Base-by-base conservation (phyloP, 1,140 invertebrate species). In the Platyscapa corneri region DNA sequence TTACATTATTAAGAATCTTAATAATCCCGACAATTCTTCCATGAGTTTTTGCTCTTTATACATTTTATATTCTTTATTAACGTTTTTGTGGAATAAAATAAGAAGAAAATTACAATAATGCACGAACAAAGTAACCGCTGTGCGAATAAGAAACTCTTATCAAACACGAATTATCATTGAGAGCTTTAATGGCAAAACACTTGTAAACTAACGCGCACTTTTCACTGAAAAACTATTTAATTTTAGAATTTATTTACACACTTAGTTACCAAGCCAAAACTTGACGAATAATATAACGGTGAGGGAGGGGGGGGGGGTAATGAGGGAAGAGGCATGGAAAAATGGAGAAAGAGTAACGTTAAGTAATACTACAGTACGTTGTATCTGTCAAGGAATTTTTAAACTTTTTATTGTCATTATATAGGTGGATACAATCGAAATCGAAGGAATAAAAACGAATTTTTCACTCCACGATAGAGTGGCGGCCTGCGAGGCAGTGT, bases 231-330 rank as follows among this genome's bases (percentile, higher is more conserved):
- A 87, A 83, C 77, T 90, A 90, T 90, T 90, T 91, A 91, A 90
- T 90, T 86, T 90, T 90, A 91, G 87, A 89, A 70, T 87, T 89
- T 89, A 70, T 87, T 89, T 89, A 84, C 30, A 81, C n/a, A 81
- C 79, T 88, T 90, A 92, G 90, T 92, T 91, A 92, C 89, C 91
- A 92, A 91, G 90, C 89, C 90, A 92, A 92, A 90, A 90, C 89
- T 89, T 90, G 90, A 88, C 81, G 90, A 90, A 87, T 90, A 88
- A 85, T 89, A 87, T 84, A 88, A 86, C 30, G 82, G 78, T 79
- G 8, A 77, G 37, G 53, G 49, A 65, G 32, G 30, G 80, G 79
- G 86, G 53, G 49, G 56, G 32, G 30, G 80, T 79, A 85, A 72
- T 86, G 16, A 75, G 64, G 70, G 86, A 84, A 86, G 37, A 72